Evolutionary conservation across 2,113 vertebrate genomes (phyloP).

Genomic region (Heptranchias perlo): DNA sequence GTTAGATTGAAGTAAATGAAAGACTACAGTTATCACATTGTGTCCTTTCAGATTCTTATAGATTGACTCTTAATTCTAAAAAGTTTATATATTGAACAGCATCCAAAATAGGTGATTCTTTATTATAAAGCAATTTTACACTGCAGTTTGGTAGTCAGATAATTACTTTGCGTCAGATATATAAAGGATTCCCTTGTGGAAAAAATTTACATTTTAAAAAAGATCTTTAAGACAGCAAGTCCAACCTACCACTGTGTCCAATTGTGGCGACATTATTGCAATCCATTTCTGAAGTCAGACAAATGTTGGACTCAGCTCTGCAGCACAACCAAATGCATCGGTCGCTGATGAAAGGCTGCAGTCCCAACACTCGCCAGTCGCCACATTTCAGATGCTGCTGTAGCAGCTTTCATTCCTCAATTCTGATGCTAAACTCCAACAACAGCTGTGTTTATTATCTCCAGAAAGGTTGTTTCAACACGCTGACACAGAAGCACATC

Average conservation of each 20-base stretch:
- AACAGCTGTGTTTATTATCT: slow-evolving; percentile 86
- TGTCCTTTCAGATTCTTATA: not conserved
- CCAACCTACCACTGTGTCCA: not conserved
- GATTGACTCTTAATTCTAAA: not conserved
- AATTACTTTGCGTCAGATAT: not conserved
- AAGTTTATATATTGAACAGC: no score
- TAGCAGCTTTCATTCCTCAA: not conserved
- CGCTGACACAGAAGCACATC: slow-evolving; percentile 90
- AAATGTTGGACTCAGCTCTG: not conserved
- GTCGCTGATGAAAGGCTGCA: not conserved
- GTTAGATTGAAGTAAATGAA: not conserved
- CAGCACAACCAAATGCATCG: not conserved
- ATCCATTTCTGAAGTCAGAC: not conserved
- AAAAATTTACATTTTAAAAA: not conserved
- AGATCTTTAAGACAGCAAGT: no score
- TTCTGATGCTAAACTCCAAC: slow-evolving; percentile 58
- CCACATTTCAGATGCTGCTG: not conserved
- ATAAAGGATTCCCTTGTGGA: not conserved
- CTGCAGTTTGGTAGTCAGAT: not conserved
- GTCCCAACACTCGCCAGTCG: not conserved
- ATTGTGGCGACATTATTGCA: not conserved
- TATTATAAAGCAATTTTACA: not conserved
- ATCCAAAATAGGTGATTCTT: not conserved
- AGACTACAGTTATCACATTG: not conserved
- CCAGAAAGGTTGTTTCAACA: slow-evolving; percentile 86